Evolutionary conservation across 2,113 vertebrate genomes (phyloP).

Genomic region (Herpetotheres cachinnans): DNA sequence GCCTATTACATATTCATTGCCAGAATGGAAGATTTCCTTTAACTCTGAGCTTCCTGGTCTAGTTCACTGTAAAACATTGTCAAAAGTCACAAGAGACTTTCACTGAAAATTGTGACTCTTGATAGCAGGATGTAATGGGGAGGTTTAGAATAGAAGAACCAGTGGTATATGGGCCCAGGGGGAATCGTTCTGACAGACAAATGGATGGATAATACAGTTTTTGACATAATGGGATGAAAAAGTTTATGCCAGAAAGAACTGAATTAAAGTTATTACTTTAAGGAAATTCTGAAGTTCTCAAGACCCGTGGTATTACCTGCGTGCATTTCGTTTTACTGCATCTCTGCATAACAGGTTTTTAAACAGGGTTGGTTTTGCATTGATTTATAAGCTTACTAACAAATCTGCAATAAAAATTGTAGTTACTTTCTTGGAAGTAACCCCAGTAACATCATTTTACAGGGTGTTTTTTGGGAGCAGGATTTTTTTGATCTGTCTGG

Average conservation of each 20-base stretch:
- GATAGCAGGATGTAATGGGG: slow-evolving; percentile 78
- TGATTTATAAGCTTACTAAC: slow-evolving; percentile 65
- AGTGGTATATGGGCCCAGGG: slow-evolving; percentile 75
- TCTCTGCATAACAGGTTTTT: slow-evolving; percentile 62
- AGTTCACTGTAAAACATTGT: slow-evolving; percentile 83
- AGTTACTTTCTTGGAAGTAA: slow-evolving; percentile 58
- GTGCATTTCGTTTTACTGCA: slow-evolving; percentile 53
- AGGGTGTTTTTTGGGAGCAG: not conserved
- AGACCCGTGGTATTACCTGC: slow-evolving; percentile 62
- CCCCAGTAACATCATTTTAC: slow-evolving; percentile 29
- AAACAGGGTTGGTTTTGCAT: slow-evolving; percentile 36
- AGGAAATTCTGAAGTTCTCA: slow-evolving; percentile 77
- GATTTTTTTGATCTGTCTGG: not conserved
- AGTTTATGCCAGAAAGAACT: slow-evolving; percentile 82
- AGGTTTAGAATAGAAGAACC: slow-evolving; percentile 76
- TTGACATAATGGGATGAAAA: slow-evolving; percentile 85
- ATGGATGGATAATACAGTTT: slow-evolving; percentile 83
- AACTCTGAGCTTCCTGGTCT: slow-evolving; percentile 81
- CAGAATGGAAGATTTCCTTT: slow-evolving; percentile 81
- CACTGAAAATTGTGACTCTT: slow-evolving; percentile 81
- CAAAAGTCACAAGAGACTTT: slow-evolving; percentile 82
- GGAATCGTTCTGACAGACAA: slow-evolving; percentile 83
- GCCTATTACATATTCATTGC: slow-evolving; percentile 85
- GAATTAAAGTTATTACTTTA: slow-evolving; percentile 82
- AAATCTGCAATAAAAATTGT: slow-evolving; percentile 48